A percentile compares a stretch with the other conserved stretches of the same genome.
Conservation (phyloP, 2,797 vertebrate species). For the Sorex maritimensis region DNA sequence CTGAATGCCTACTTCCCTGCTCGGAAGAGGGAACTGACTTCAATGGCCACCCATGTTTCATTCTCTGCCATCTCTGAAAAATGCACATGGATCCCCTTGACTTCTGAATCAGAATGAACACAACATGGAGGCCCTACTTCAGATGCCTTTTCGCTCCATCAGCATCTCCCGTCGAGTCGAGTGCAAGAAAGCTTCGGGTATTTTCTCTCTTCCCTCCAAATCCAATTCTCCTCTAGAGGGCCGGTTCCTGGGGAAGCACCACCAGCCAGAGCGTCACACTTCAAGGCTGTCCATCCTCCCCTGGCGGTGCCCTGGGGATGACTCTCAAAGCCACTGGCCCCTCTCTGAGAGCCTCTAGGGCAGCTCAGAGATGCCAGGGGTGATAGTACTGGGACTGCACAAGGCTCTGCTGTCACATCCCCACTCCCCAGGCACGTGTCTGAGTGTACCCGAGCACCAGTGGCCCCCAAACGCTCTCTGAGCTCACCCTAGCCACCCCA, state of each 20-base stretch:
- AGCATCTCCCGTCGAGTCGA: conserved; percentile 34
- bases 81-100: conserved; percentile 32
- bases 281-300: not conserved
- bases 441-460: not conserved
- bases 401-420: not conserved
- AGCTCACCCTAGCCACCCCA: not conserved
- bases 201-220: not conserved
- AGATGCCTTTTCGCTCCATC: conserved; percentile 13
- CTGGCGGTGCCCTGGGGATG: not conserved
- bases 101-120: conserved; percentile 60
- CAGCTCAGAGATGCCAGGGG: not conserved
- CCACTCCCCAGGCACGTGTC: not conserved
- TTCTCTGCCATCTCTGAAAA: conserved; percentile 48
- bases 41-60: conserved; percentile 63
- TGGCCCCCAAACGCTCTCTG: not conserved
- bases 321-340: not conserved
- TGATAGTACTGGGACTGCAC: not conserved
- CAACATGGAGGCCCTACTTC: conserved; percentile 67
- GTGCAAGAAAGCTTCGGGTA: conserved; percentile 21
- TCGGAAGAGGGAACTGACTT: conserved; percentile 59
- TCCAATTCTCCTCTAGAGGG: conserved; percentile 25
- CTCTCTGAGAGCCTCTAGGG: conserved; percentile 12
- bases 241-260: not conserved
- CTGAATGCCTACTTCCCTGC: conserved; percentile 69
- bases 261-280: not conserved